Evolutionary conservation across 2,113 vertebrate genomes (phyloP).

Genomic region (Perca schrenkii): DNA sequence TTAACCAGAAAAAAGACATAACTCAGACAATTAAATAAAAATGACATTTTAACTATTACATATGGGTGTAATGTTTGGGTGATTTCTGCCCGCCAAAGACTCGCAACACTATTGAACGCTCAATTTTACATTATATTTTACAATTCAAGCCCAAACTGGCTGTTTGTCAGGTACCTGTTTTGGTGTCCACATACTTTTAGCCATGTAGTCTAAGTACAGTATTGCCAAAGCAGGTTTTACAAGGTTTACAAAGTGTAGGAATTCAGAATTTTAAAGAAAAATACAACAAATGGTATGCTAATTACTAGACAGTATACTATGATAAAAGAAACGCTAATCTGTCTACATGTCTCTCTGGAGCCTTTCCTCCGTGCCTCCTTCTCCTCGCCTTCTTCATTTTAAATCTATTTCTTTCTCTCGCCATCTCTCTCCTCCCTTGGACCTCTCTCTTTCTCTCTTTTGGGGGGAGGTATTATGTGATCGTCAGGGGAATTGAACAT

Average conservation of each 20-base stretch:
- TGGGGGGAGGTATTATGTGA: slow-evolving; percentile 86
- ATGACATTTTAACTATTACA: no score
- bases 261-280: neutral
- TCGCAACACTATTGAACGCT: neutral
- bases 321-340: neutral
- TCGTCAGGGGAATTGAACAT: slow-evolving; percentile 82
- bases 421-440: slow-evolving; percentile 33
- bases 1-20: no score
- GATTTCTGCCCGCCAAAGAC: neutral
- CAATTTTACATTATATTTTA: neutral
- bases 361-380: neutral
- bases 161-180: neutral
- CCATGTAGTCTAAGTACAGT: neutral
- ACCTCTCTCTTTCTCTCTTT: slow-evolving; percentile 49
- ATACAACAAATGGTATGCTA: neutral
- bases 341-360: neutral
- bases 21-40: no score
- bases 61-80: neutral
- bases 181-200: neutral
- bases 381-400: slow-evolving; percentile 26
- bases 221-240: neutral
- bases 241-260: neutral
- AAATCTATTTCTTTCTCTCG: slow-evolving; percentile 47
- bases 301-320: neutral
- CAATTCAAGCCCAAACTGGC: neutral